Conservation (phyloP, 2,797 vertebrate genomes). For the Lophotriccus pileatus region DNA sequence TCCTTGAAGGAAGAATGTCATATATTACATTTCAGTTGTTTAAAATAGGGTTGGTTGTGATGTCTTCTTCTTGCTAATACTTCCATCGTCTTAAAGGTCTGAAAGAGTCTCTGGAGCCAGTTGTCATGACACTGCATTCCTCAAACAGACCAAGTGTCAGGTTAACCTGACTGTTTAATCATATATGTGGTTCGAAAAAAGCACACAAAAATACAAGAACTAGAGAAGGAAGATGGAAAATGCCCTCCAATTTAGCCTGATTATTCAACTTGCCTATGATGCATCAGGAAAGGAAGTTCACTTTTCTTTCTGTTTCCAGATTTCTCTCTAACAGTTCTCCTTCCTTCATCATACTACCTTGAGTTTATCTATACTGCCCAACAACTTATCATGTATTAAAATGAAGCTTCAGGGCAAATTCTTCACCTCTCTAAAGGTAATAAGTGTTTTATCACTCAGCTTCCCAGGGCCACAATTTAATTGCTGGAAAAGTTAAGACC, state of each 20-base stretch:
- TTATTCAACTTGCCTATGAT: background rate
- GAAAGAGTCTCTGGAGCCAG: background rate
- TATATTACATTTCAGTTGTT: background rate
- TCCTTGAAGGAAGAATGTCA: background rate
- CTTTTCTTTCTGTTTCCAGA: background rate
- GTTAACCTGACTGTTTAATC: background rate
- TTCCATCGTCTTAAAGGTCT: background rate
- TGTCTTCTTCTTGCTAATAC: background rate
- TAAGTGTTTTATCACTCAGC: background rate
- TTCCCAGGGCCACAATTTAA: background rate
- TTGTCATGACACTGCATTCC: background rate
- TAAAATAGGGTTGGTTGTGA: background rate
- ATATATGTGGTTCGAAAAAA: accelerated
- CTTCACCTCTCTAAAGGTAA: background rate
- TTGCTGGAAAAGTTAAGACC: background rate
- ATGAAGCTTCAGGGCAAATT: background rate
- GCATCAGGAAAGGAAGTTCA: background rate
- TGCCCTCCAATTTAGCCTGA: background rate
- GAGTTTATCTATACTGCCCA: background rate
- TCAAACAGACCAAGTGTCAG: background rate
- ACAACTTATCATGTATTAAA: background rate
- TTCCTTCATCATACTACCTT: background rate
- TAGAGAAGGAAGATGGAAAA: background rate
- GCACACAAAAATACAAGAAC: background rate
- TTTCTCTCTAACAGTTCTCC: background rate